Percentiles rank a stretch among this genome's conserved stretches.
phyloP scores from a whole-genome alignment of 2,888 invertebrate species.

The Hoplodrina blanda region DNA sequence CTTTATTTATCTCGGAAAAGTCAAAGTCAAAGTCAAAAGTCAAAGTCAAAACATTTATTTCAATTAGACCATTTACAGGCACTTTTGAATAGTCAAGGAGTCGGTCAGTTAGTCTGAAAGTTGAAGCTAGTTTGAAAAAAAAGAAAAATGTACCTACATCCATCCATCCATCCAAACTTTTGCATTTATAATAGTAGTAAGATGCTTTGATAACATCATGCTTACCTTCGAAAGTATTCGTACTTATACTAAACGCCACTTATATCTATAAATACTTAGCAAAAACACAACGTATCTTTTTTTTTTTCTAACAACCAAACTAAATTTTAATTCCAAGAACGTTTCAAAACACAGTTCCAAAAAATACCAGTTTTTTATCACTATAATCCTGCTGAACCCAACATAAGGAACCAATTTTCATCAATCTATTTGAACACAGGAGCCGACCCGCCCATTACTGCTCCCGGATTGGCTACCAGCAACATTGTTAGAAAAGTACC shows the following conservation, averaged over 20 bases:
- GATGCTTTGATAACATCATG: too few relatives aligned
- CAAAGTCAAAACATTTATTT: too few relatives aligned
- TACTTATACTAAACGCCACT: neutral
- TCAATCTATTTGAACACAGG: slow-evolving; percentile 74
- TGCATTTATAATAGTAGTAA: too few relatives aligned
- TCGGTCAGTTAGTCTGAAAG: too few relatives aligned
- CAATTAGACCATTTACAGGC: too few relatives aligned
- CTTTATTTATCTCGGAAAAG: too few relatives aligned
- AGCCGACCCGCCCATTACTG: slow-evolving; percentile 80
- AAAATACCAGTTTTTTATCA: slow-evolving; percentile 44
- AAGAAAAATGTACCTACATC: too few relatives aligned
- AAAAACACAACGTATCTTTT: slow-evolving; percentile 1
- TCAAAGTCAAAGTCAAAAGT: too few relatives aligned
- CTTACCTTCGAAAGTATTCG: too few relatives aligned
- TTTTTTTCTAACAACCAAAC: slow-evolving; percentile 33
- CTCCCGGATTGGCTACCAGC: slow-evolving; percentile 85
- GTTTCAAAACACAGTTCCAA: slow-evolving; percentile 41
- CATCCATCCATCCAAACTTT: too few relatives aligned
- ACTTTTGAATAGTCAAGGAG: too few relatives aligned
- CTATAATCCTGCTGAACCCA: slow-evolving; percentile 62
- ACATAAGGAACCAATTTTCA: slow-evolving; percentile 74
- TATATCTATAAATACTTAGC: neutral
- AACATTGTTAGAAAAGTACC: slow-evolving; percentile 71
- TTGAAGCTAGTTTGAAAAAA: too few relatives aligned
- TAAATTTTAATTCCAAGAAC: slow-evolving; percentile 49